phyloP scores from a whole-genome alignment of 2,888 invertebrate species.

The Tiliacea citrago region DNA sequence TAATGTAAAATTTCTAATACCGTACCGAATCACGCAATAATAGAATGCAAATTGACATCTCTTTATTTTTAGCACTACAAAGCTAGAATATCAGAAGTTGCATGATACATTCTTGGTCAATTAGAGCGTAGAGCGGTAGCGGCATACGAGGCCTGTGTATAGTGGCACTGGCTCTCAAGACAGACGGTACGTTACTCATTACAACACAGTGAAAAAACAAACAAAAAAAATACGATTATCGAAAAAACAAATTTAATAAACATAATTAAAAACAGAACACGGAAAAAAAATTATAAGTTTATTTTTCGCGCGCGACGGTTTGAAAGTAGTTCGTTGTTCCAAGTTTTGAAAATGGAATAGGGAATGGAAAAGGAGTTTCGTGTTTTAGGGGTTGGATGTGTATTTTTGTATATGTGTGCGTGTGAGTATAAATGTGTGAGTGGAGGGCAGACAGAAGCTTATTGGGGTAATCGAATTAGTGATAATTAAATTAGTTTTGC shows the following conservation, averaged over 20 bases:
- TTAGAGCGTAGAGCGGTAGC: conserved; percentile 84
- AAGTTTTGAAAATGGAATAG: conserved; percentile 52
- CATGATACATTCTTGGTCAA: conserved; percentile 88
- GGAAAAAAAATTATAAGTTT: conserved; percentile 7
- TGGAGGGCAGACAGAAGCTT: conserved; percentile 76
- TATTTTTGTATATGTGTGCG: conserved; percentile 36
- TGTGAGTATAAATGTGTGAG: conserved; percentile 66
- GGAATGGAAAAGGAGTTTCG: conserved; percentile 33
- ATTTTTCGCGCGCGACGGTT: conserved; percentile 34
- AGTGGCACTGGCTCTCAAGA: conserved; percentile 82
- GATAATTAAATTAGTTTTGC: conserved; percentile 86
- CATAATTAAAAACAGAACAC: conserved; percentile 6
- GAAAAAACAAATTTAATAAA: conserved; percentile 2
- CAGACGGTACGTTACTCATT: conserved; percentile 80
- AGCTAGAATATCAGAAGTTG: conserved; percentile 75
- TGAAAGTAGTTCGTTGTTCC: conserved; percentile 35
- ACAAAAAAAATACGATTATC: conserved; percentile 25
- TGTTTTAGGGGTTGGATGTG: conserved; percentile 55
- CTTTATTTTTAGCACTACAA: conserved; percentile 66
- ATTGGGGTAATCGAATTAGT: conserved; percentile 87
- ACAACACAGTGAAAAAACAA: conserved; percentile 61
- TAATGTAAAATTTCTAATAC: conserved; percentile 50
- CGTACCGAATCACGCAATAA: conserved; percentile 61
- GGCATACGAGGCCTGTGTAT: conserved; percentile 76
- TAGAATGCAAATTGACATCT: conserved; percentile 63